phyloP scores from a whole-genome alignment of 1,140 invertebrate species.

The Acromyrmex charruanus region DNA sequence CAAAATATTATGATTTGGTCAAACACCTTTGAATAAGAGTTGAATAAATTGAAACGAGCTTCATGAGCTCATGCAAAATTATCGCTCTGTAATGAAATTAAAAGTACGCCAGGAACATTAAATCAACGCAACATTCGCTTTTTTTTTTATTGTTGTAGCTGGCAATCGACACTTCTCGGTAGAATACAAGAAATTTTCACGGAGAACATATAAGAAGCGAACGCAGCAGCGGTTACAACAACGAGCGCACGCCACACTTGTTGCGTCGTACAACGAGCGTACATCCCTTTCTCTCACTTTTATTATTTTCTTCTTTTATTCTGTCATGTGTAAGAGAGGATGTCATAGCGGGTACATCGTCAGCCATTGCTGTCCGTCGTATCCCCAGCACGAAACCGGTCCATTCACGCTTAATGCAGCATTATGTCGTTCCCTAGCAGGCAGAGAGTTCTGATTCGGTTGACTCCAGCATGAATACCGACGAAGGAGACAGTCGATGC shows the following conservation, averaged over 20 bases:
- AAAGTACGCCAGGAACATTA: neutral
- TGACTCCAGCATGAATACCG: slow-evolving; percentile 57
- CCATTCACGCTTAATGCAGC: slow-evolving; percentile 50
- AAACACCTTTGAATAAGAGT: neutral
- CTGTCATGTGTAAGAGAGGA: neutral
- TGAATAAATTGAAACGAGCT: neutral
- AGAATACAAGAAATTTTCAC: neutral
- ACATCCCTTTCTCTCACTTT: neutral
- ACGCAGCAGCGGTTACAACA: slow-evolving; percentile 33
- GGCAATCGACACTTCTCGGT: neutral
- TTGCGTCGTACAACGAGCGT: slow-evolving; percentile 52
- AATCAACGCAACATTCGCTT: neutral
- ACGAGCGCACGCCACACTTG: slow-evolving; percentile 61
- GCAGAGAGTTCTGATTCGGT: slow-evolving; percentile 61
- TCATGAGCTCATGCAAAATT: neutral
- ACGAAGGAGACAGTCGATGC: slow-evolving; percentile 62
- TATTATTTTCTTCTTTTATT: slow-evolving; percentile 22
- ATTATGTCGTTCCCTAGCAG: slow-evolving; percentile 37
- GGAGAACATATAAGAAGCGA: slow-evolving; percentile 34
- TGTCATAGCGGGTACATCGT: slow-evolving; percentile 13
- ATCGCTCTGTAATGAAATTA: neutral
- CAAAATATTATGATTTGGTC: neutral
- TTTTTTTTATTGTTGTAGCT: neutral
- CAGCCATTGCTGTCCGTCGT: neutral
- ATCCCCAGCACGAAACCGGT: slow-evolving; percentile 19